Percentiles rank a stretch among this genome's conserved stretches.
These are phyloP conservation scores for Clarias laeviceps DNA, from an alignment of 2,797 vertebrate genomes.

Conservation along the genomic window DNA sequence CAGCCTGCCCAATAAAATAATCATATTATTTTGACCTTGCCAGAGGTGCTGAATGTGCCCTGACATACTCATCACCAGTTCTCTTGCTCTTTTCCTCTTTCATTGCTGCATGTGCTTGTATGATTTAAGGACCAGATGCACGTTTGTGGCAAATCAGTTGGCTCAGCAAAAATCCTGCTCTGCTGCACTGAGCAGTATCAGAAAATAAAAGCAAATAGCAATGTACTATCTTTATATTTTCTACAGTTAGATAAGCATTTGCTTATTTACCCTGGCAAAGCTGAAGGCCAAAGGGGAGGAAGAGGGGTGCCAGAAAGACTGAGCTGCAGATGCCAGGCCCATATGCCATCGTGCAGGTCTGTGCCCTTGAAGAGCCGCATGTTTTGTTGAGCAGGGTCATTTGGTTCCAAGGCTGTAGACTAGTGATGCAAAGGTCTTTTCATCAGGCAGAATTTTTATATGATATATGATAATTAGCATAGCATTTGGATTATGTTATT, in stretches of 20 bases:
- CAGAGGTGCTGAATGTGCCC: conserved; percentile 50
- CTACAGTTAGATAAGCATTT: conserved; percentile 47
- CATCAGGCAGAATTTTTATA: conserved; percentile 2
- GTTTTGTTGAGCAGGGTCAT: conserved; percentile 52
- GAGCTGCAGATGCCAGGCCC: conserved; percentile 51
- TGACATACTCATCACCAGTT: conserved; percentile 48
- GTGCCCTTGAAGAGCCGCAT: conserved; percentile 59
- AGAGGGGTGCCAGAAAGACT: conserved; percentile 40
- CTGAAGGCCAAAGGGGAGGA: conserved; percentile 53
- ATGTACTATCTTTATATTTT: conserved; percentile 27
- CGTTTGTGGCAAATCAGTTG: conserved; percentile 32
- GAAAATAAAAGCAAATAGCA: conserved; percentile 38
- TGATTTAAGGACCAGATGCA: conserved; percentile 43
- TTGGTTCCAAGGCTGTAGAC: conserved; percentile 43
- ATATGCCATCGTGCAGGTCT: conserved; percentile 48
- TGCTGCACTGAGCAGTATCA: not conserved
- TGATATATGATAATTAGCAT: conserved; percentile 27
- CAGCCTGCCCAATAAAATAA: conserved; percentile 56
- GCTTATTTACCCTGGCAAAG: conserved; percentile 40
- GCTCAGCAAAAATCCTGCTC: conserved; percentile 48
- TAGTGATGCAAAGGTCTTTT: conserved; percentile 28
- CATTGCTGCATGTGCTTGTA: conserved; percentile 33
- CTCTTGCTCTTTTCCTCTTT: conserved; percentile 40
- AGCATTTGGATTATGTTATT: conserved; percentile 23
- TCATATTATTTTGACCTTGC: conserved; percentile 60